phyloP scores from a whole-genome alignment of 2,113 vertebrate genomes.

The Thamnophis sirtalis region DNA sequence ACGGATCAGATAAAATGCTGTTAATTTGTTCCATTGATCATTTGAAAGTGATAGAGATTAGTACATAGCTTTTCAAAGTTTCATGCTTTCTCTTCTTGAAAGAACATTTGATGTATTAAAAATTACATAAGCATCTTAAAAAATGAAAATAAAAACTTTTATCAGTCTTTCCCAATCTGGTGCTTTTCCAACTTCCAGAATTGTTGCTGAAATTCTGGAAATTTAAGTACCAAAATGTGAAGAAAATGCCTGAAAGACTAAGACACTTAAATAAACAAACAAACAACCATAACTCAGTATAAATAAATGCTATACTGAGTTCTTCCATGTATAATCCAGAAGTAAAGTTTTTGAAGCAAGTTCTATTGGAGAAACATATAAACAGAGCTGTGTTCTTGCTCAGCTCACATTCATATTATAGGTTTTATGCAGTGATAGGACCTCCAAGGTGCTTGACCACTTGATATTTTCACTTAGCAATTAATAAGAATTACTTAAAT shows the following conservation, averaged over 20 bases:
- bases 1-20: constrained; percentile 6
- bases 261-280: neutral
- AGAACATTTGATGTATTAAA: constrained; percentile 11
- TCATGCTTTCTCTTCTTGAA: constrained; percentile 25
- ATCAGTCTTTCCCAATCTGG: neutral
- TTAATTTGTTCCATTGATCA: constrained; percentile 37
- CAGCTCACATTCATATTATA: neutral
- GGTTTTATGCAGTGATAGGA: neutral
- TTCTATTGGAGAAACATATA: neutral
- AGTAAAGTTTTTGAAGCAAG: neutral
- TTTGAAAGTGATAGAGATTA: constrained; percentile 31
- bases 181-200: neutral
- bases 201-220: neutral
- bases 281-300: neutral
- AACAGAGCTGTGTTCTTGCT: neutral
- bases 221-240: neutral
- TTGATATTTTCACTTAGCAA: neutral
- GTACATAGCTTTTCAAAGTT: constrained; percentile 4
- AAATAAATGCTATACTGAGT: neutral
- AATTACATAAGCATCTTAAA: neutral
- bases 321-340: neutral
- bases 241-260: neutral
- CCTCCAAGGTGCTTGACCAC: neutral
- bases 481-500: neutral
- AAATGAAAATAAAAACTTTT: neutral